Conservation (phyloP, 2,888 invertebrate genomes). For the Scaptomyza flava region DNA sequence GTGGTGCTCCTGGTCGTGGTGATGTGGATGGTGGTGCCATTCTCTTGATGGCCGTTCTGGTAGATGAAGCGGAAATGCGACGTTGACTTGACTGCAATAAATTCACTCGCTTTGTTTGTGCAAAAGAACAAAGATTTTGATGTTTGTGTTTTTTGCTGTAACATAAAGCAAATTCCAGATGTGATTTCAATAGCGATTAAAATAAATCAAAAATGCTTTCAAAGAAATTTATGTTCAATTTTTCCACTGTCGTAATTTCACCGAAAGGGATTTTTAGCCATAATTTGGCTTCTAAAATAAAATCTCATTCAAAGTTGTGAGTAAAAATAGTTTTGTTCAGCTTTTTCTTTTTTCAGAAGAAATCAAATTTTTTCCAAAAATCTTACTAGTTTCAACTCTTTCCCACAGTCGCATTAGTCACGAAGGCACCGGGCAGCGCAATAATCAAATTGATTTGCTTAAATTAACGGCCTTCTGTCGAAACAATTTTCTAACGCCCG, state of each 20-base stretch:
- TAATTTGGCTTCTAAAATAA: not conserved
- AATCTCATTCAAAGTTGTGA: no score
- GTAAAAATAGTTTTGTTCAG: no score
- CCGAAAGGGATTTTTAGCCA: not conserved
- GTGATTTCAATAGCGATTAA: constrained; percentile 1
- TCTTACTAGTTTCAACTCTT: constrained; percentile 2
- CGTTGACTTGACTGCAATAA: constrained; percentile 72
- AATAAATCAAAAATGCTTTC: not conserved
- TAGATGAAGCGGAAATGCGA: constrained; percentile 82
- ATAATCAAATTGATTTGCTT: constrained; percentile 57
- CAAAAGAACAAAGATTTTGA: constrained; percentile 66
- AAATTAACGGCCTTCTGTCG: constrained; percentile 58
- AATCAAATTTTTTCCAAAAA: no score
- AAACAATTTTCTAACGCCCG: constrained; percentile 42
- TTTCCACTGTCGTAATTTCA: no score
- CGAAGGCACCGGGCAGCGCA: constrained; percentile 10
- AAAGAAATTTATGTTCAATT: no score
- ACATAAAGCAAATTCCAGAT: constrained; percentile 26
- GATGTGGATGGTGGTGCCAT: constrained; percentile 39
- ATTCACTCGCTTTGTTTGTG: constrained; percentile 69
- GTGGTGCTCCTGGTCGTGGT: constrained; percentile 11
- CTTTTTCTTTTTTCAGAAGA: no score
- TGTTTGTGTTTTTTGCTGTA: constrained; percentile 26
- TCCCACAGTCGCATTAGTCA: constrained; percentile 43
- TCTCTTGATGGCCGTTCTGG: constrained; percentile 79